phyloP scores from a whole-genome alignment of 2,888 invertebrate species.

The Bombyx huttoni region DNA sequence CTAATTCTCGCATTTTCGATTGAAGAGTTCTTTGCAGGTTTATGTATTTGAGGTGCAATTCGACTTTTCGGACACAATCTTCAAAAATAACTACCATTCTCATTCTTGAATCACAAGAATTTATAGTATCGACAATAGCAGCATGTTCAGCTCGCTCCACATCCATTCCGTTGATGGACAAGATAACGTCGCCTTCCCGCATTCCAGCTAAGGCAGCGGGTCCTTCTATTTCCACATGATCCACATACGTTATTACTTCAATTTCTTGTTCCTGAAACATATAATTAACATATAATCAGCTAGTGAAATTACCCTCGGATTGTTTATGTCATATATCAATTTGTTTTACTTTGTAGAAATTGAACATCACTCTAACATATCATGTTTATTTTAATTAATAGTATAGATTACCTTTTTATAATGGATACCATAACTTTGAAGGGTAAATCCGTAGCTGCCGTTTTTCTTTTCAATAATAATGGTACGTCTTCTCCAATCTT shows the following conservation, averaged over 20 bases:
- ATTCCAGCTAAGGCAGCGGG: constrained; percentile 94
- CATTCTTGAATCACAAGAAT: constrained; percentile 90
- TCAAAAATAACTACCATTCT: constrained; percentile 97
- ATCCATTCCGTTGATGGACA: constrained; percentile 95
- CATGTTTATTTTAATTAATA: background rate
- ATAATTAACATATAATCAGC: background rate
- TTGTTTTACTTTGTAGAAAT: background rate
- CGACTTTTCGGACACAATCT: constrained; percentile 94
- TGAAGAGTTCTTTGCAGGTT: constrained; percentile 89
- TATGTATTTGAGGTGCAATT: constrained; percentile 93
- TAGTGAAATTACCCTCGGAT: no score
- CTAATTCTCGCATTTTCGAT: constrained; percentile 87
- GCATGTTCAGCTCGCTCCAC: constrained; percentile 96
- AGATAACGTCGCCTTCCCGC: constrained; percentile 95
- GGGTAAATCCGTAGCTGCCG: constrained; percentile 93
- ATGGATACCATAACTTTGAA: constrained; percentile 97
- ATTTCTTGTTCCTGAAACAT: constrained; percentile 83
- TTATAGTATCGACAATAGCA: constrained; percentile 92
- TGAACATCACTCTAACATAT: background rate
- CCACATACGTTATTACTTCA: constrained; percentile 97
- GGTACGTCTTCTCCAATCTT: constrained; percentile 89
- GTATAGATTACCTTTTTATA: constrained; percentile 78
- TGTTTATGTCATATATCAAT: no score
- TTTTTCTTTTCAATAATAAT: constrained; percentile 94
- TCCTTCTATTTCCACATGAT: constrained; percentile 94